Percentiles rank a stretch among this genome's conserved stretches.
These are phyloP conservation scores for Melolontha melolontha DNA, from an alignment of 2,888 invertebrate genomes.

Conservation along the genomic window DNA sequence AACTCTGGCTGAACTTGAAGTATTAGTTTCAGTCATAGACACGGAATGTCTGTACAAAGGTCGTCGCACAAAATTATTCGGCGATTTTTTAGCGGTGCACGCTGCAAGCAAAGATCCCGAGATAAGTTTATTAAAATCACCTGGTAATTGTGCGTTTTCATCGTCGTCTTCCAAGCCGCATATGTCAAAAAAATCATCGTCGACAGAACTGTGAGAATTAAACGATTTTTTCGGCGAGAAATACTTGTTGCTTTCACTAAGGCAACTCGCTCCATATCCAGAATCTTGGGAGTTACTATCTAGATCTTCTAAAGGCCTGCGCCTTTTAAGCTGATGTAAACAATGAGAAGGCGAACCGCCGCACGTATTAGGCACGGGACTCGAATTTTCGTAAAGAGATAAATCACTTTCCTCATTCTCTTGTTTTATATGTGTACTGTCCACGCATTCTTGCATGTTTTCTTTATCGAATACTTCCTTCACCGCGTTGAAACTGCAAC, in stretches of 20 bases:
- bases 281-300: conserved; percentile 73
- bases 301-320: conserved; percentile 67
- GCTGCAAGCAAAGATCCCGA: conserved; percentile 66
- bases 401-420: conserved; percentile 60
- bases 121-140: conserved; percentile 71
- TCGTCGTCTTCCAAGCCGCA: conserved; percentile 70
- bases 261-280: conserved; percentile 67
- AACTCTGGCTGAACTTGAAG: conserved; percentile 63
- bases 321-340: conserved; percentile 52
- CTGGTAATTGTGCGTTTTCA: conserved; percentile 67
- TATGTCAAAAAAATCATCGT: conserved; percentile 75
- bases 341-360: conserved; percentile 55
- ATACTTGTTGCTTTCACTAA: conserved; percentile 54
- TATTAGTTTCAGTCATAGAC: conserved; percentile 64
- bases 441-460: conserved; percentile 53
- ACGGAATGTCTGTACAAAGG: conserved; percentile 67
- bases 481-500: conserved; percentile 20
- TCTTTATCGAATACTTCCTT: conserved; percentile 53
- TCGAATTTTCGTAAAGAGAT: conserved; percentile 58
- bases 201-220: conserved; percentile 71
- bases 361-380: conserved; percentile 53
- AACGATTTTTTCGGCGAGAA: conserved; percentile 60
- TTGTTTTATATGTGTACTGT: conserved; percentile 56
- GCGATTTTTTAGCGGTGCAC: conserved; percentile 56
- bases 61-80: conserved; percentile 52